Evolutionary conservation across 2,797 vertebrate genomes (phyloP), one percentile per base, ranked within the genome.

Genomic region (Oreortyx pictus): DNA sequence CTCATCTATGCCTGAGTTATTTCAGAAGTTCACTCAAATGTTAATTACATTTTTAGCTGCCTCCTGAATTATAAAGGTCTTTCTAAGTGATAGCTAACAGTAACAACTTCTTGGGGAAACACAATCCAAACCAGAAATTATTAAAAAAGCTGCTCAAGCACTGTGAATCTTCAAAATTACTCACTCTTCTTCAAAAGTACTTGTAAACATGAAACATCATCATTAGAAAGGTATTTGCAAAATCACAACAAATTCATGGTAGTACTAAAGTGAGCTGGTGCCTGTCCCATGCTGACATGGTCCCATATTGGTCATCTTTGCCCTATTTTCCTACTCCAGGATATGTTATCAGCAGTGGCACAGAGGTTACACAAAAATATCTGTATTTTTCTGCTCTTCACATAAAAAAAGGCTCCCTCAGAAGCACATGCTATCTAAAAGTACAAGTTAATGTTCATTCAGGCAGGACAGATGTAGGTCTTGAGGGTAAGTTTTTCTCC

Each of bases 21-120:
- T 89, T 91, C 70, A 92, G 60, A 84, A 94, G 64, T 74, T 88
- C 71, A 74, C 44, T 82, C 72, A 79, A 90, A 74, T 68, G 41
- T 77, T 90, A 88, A 89, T 86, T 86, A 68, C 27, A 7, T 73
- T 92, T 91, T 84, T 68, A 65, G 23, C 29, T 90, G 23, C 31
- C 16, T 87, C 61, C 59, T 44, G n/a, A 81, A 89, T 75, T 13
- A 47, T 86, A 83, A 89, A 70, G 13, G 25, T 77, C 71, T 94
- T 93, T 89, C 62, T 60, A 83, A 91, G 22, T 33, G 18, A 23
- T 72, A 39, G 19, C 57, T 83, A 89, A 47, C 31, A 60, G 19
- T 62, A 35, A 14, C 7, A 33, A 23, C 14, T 71, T 86, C 64
- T 65, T 73, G 13, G 31, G 14, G 50, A 93, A 92, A 70, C 43